Percentiles rank a stretch among this genome's conserved stretches.
phyloP scores from a whole-genome alignment of 1,140 invertebrate species.

The Trichoplusia ni region DNA sequence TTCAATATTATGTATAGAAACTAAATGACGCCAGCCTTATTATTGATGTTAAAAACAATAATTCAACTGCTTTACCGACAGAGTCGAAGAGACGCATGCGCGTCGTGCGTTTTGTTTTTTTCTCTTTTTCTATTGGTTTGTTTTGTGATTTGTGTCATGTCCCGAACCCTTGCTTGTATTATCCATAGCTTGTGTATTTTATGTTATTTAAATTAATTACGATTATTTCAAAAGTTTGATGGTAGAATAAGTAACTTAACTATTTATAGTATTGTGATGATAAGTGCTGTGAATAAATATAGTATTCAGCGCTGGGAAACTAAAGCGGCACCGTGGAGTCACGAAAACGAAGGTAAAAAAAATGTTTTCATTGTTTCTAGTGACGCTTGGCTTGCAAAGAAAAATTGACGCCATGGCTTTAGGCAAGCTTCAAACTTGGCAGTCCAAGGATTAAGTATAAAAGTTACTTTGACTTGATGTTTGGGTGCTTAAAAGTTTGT shows the following conservation, averaged over 20 bases:
- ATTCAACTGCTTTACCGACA: constrained; percentile 69
- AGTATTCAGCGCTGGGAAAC: constrained; percentile 73
- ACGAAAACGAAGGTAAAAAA: constrained; percentile 81
- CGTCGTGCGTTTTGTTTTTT: constrained; percentile 56
- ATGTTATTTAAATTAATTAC: constrained; percentile 61
- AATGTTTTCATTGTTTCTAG: constrained; percentile 77
- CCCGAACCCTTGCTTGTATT: constrained; percentile 71
- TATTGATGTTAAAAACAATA: constrained; percentile 45
- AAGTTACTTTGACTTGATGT: neutral
- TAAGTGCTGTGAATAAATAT: constrained; percentile 80
- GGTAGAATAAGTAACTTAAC: constrained; percentile 65
- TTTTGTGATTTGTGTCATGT: constrained; percentile 75
- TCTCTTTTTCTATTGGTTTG: constrained; percentile 78
- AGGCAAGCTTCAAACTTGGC: neutral
- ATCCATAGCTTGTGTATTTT: constrained; percentile 75
- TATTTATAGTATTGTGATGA: constrained; percentile 79
- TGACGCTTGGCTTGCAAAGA: constrained; percentile 60
- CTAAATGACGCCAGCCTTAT: constrained; percentile 21
- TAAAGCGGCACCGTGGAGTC: constrained; percentile 81
- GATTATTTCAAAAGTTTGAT: constrained; percentile 64
- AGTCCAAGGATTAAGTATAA: no score
- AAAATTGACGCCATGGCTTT: constrained; percentile 50
- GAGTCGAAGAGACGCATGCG: constrained; percentile 65
- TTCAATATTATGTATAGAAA: no score
- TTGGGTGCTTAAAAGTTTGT: neutral